Conservation (phyloP, 2,113 vertebrate genomes). For the Aphyosemion australe region DNA sequence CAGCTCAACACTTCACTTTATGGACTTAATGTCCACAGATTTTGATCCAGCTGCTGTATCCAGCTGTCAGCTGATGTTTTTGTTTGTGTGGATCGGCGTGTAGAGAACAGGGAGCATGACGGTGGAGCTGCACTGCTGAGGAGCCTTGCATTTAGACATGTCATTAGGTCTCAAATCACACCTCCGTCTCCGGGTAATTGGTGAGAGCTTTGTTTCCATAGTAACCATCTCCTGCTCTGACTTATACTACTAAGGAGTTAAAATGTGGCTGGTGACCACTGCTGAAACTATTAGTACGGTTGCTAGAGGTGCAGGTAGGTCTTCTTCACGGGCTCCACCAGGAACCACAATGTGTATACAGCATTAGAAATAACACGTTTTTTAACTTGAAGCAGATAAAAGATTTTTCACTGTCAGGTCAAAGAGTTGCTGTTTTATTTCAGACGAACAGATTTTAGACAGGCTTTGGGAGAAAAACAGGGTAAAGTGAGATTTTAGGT, state of each 20-base stretch:
- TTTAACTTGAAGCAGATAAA: too few species aligned
- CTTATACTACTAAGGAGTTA: slow-evolving; percentile 18
- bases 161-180: slow-evolving; percentile 63
- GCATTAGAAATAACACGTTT: too few species aligned
- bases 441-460: too few species aligned
- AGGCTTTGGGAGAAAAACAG: too few species aligned
- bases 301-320: too few species aligned
- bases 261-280: neutral
- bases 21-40: neutral
- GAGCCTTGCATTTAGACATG: slow-evolving; percentile 67
- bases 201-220: slow-evolving; percentile 66
- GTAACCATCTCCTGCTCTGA: slow-evolving; percentile 42
- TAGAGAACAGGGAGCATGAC: neutral
- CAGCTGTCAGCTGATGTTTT: neutral
- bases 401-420: too few species aligned
- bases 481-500: too few species aligned
- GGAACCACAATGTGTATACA: too few species aligned
- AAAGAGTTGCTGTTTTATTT: too few species aligned
- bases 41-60: neutral
- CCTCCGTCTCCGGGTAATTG: slow-evolving; percentile 52
- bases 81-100: neutral
- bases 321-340: too few species aligned
- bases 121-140: slow-evolving; percentile 27
- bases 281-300: neutral
- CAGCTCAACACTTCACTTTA: neutral